Conservation (phyloP, 2,797 vertebrate genomes). For the Sebastes reedi region DNA sequence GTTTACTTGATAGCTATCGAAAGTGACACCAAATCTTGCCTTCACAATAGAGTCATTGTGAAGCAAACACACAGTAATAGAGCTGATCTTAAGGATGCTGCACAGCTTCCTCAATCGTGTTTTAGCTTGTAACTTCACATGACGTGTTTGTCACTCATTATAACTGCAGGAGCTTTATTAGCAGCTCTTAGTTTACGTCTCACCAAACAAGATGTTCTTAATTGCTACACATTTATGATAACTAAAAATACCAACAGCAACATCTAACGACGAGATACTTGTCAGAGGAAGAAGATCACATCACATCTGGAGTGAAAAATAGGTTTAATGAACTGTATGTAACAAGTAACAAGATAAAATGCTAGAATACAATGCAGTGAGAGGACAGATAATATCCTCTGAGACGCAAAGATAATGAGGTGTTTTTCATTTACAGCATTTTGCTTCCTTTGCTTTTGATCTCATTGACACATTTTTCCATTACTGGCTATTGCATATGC, state of each 20-base stretch:
- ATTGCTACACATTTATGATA: neutral
- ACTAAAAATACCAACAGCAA: neutral
- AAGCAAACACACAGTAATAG: constrained; percentile 9
- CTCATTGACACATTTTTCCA: neutral
- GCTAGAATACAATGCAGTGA: neutral
- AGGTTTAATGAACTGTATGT: neutral
- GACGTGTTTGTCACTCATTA: neutral
- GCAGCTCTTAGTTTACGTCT: neutral
- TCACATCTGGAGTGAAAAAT: neutral
- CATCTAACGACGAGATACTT: neutral
- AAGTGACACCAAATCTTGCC: constrained; percentile 40
- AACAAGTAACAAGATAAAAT: neutral
- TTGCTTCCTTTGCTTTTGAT: neutral
- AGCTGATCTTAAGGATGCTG: constrained; percentile 12
- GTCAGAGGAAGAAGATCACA: neutral
- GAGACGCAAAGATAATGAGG: neutral
- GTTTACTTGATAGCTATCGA: constrained; percentile 36
- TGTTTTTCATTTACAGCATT: neutral
- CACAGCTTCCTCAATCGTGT: neutral
- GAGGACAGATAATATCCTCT: neutral
- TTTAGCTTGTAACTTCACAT: neutral
- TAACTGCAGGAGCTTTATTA: neutral
- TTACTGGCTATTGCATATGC: neutral
- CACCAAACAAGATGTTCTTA: neutral
- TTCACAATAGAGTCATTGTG: constrained; percentile 19